phyloP scores from a whole-genome alignment of 2,888 invertebrate genomes.

The Meteorus cinctellus region DNA sequence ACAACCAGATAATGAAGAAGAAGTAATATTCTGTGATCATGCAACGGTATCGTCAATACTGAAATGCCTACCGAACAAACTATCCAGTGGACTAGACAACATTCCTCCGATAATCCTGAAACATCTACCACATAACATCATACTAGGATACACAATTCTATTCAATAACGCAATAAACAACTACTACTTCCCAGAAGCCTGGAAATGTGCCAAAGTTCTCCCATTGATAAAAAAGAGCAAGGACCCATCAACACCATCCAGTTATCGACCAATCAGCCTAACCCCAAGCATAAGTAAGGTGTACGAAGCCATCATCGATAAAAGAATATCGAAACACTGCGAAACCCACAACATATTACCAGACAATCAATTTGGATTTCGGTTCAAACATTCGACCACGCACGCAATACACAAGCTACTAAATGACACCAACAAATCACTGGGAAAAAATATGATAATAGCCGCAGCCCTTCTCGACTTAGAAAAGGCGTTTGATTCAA shows the following conservation, averaged over 20 bases:
- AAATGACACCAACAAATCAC: background rate
- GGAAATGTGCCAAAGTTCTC: slow-evolving; percentile 47
- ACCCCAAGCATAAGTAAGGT: background rate
- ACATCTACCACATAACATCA: slow-evolving; percentile 36
- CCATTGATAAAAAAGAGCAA: slow-evolving; percentile 48
- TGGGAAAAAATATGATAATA: background rate
- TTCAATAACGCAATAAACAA: slow-evolving; percentile 45
- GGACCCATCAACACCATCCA: slow-evolving; percentile 33
- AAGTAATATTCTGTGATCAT: background rate
- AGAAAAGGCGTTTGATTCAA: background rate
- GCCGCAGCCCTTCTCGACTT: background rate
- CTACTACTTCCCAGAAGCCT: slow-evolving; percentile 40
- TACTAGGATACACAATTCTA: slow-evolving; percentile 26
- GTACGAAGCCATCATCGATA: background rate
- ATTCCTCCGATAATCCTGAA: slow-evolving; percentile 44
- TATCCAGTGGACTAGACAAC: slow-evolving; percentile 31
- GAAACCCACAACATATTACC: background rate
- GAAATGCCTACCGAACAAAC: slow-evolving; percentile 26
- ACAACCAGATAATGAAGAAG: background rate
- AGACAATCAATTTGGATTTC: background rate
- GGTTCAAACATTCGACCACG: background rate
- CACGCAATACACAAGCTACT: background rate
- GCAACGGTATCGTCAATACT: background rate
- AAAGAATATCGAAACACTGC: background rate
- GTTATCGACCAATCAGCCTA: slow-evolving; percentile 52